Percentiles rank a stretch among this genome's conserved stretches.
Conservation (phyloP, 2,113 vertebrate genomes). For the Choloepus hoffmanni region DNA sequence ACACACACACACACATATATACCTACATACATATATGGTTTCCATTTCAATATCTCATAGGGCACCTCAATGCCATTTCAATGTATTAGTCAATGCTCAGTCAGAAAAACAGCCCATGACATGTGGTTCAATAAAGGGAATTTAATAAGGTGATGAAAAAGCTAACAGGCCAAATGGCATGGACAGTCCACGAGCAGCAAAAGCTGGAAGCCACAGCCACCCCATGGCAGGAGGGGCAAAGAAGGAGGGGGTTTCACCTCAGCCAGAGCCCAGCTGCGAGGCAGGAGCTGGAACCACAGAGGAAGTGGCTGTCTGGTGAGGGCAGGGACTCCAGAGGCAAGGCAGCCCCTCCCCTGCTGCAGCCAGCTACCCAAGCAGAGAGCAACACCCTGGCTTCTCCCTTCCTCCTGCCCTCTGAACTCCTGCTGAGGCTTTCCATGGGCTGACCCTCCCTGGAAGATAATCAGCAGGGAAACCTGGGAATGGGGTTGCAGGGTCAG, state of each 20-base stretch:
- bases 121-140: not conserved
- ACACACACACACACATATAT: too few species aligned
- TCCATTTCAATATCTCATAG: not conserved
- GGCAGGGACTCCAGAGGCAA: not conserved
- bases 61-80: not conserved
- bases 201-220: not conserved
- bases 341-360: not conserved
- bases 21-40: not conserved
- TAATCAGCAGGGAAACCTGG: not conserved
- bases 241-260: not conserved
- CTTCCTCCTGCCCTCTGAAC: not conserved
- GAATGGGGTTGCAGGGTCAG: not conserved
- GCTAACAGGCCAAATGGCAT: not conserved
- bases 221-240: not conserved
- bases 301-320: too few species aligned
- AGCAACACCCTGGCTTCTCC: not conserved
- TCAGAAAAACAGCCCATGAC: not conserved
- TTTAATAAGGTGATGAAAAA: not conserved
- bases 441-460: not conserved
- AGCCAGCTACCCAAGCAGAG: rapidly evolving
- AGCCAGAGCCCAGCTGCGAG: not conserved
- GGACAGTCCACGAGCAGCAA: not conserved
- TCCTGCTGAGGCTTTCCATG: not conserved
- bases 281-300: not conserved
- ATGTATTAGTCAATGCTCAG: rapidly evolving